phyloP scores from a whole-genome alignment of 1,140 invertebrate genomes.

The Drosophila virilis region DNA sequence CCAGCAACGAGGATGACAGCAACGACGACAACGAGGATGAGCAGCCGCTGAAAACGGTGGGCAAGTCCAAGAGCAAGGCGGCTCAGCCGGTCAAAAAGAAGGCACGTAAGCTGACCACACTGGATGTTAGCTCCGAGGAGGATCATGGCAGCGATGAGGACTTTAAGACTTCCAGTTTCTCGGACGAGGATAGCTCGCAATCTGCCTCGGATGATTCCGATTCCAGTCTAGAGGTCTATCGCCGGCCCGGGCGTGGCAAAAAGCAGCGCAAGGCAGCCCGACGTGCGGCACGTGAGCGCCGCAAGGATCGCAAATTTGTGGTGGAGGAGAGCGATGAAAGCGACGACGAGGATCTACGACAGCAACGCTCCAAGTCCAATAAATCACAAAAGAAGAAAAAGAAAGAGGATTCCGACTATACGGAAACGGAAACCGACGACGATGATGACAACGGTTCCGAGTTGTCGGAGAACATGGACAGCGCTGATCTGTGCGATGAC shows the following conservation, averaged over 20 bases:
- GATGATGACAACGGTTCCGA: conserved; percentile 86
- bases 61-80: conserved; percentile 63
- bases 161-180: conserved; percentile 88
- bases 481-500: conserved; percentile 85
- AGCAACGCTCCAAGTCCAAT: conserved; percentile 44
- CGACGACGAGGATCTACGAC: conserved; percentile 63
- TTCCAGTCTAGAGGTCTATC: conserved; percentile 75
- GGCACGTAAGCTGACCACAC: conserved; percentile 90
- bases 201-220: conserved; percentile 75
- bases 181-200: conserved; percentile 71
- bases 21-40: conserved; percentile 50
- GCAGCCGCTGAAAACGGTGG: conserved; percentile 40
- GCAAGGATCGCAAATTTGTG: conserved; percentile 78
- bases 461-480: conserved; percentile 86
- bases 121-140: conserved; percentile 92
- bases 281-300: conserved; percentile 69
- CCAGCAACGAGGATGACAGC: conserved; percentile 26
- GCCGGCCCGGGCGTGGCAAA: conserved; percentile 63
- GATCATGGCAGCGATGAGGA: conserved; percentile 94
- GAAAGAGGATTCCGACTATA: conserved; percentile 79
- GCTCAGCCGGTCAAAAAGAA: conserved; percentile 86
- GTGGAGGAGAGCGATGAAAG: conserved; percentile 80
- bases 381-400: conserved; percentile 73
- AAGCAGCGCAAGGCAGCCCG: conserved; percentile 70
- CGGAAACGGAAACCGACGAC: conserved; percentile 85